These are phyloP conservation scores for Bryconaethiops microstoma DNA, from an alignment of 2,797 vertebrate genomes.

Conservation along the genomic window DNA sequence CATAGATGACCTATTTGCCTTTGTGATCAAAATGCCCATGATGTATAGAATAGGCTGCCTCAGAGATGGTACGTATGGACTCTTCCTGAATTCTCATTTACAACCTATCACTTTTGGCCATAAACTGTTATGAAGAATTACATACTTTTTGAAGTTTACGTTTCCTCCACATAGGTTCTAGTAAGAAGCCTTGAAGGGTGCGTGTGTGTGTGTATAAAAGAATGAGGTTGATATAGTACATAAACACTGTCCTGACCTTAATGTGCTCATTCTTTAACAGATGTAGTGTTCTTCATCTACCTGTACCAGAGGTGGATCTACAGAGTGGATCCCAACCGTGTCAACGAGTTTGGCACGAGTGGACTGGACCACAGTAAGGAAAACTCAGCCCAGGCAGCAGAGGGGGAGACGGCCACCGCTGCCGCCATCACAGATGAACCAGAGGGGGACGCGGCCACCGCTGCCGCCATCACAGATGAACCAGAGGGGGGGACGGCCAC, in stretches of 20 bases:
- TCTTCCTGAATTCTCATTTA: neutral
- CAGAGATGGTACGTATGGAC: slow-evolving; percentile 83
- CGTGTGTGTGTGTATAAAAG: too few relatives aligned
- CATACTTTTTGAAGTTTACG: too few relatives aligned
- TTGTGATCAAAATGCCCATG: slow-evolving; percentile 98
- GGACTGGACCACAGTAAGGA: slow-evolving; percentile 73
- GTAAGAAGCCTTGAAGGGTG: too few relatives aligned
- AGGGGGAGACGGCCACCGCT: slow-evolving; percentile 47
- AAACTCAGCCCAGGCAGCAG: slow-evolving; percentile 55
- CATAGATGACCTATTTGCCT: slow-evolving; percentile 97
- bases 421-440: slow-evolving; percentile 81
- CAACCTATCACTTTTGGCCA: neutral
- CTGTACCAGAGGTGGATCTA: slow-evolving; percentile 98
- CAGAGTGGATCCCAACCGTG: slow-evolving; percentile 88
- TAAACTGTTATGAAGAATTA: too few relatives aligned
- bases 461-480: slow-evolving; percentile 79
- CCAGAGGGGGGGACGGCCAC: slow-evolving; percentile 38
- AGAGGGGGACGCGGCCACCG: slow-evolving; percentile 77
- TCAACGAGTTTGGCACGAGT: slow-evolving; percentile 93
- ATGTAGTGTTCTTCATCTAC: slow-evolving; percentile 95
- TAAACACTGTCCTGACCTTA: neutral
- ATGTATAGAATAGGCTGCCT: slow-evolving; percentile 99
- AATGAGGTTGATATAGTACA: too few relatives aligned
- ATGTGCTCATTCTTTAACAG: slow-evolving; percentile 62
- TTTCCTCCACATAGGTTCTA: too few relatives aligned